Percentiles rank a stretch among this genome's conserved stretches.
phyloP scores from a whole-genome alignment of 1,140 invertebrate genomes.

The Brachionus calyciflorus region DNA sequence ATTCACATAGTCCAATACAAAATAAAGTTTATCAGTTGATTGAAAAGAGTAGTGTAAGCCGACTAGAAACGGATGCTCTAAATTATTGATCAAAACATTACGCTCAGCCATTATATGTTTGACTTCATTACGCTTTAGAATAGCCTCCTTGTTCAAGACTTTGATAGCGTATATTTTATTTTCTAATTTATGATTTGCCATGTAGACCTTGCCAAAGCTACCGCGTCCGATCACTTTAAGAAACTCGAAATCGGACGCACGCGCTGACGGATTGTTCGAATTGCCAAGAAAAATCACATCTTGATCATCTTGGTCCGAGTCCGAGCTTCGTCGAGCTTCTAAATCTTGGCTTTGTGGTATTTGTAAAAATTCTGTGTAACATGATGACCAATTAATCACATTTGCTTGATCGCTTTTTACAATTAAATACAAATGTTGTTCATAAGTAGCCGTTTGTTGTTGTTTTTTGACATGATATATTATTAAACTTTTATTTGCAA shows the following conservation, averaged over 20 bases:
- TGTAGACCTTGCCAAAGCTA: constrained; percentile 68
- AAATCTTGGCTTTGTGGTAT: too few species aligned
- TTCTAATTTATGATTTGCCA: constrained; percentile 66
- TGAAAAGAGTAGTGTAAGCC: constrained; percentile 70
- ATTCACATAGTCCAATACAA: constrained; percentile 71
- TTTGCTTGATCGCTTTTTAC: too few species aligned
- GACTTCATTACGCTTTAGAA: constrained; percentile 68
- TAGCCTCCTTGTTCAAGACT: constrained; percentile 66
- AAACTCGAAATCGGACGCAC: constrained; percentile 69
- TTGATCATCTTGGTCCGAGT: too few species aligned
- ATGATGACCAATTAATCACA: too few species aligned
- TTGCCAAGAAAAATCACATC: not conserved
- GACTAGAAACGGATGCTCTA: constrained; percentile 70
- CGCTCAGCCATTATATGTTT: constrained; percentile 71
- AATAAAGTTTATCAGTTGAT: constrained; percentile 69
- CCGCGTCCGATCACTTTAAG: constrained; percentile 69
- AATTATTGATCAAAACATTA: constrained; percentile 68
- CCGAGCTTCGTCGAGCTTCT: too few species aligned
- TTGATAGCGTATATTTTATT: constrained; percentile 68
- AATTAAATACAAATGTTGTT: too few species aligned
- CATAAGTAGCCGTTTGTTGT: too few species aligned
- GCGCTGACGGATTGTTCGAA: constrained; percentile 52
- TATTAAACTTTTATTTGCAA: too few species aligned
- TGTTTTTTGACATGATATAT: too few species aligned
- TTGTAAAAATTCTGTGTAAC: too few species aligned